A percentile compares a stretch with the other conserved stretches of the same genome.
Conservation (phyloP, 2,797 vertebrate genomes). For the Luscinia megarhynchos region DNA sequence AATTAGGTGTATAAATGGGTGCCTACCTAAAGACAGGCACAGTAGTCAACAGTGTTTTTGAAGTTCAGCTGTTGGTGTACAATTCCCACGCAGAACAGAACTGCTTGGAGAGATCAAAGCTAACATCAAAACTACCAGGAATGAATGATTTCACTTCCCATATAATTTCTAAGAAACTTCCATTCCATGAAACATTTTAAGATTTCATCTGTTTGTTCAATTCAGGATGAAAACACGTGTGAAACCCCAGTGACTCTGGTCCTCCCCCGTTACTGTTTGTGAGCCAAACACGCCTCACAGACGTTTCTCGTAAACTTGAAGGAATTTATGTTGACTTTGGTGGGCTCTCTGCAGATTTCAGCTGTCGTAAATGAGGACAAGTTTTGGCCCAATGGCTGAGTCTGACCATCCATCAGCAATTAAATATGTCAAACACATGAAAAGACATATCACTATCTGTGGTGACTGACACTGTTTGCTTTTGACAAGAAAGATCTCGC, state of each 20-base stretch:
- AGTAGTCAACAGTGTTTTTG: accelerated
- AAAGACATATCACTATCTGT: neutral
- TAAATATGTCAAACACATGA: neutral
- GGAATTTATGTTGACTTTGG: neutral
- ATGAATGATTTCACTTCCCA: neutral
- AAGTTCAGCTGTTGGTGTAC: neutral
- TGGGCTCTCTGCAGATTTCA: neutral
- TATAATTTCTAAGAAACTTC: neutral
- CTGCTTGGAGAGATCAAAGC: neutral
- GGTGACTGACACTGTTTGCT: neutral
- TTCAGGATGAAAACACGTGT: neutral
- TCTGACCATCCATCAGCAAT: neutral
- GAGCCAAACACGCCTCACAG: neutral
- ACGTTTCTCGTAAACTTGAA: neutral
- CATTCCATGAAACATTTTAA: neutral
- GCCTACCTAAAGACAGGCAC: neutral
- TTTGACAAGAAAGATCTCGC: neutral
- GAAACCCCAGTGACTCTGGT: neutral
- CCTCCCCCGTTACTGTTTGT: neutral
- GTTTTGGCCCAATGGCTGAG: neutral
- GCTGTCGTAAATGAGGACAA: neutral
- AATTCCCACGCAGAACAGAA: neutral
- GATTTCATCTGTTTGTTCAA: neutral
- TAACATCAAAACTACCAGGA: neutral
- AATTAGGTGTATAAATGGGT: neutral